Percentiles rank a stretch among this genome's conserved stretches.
Conservation (phyloP, 2,888 invertebrate genomes). For the Oscheius onirici region DNA sequence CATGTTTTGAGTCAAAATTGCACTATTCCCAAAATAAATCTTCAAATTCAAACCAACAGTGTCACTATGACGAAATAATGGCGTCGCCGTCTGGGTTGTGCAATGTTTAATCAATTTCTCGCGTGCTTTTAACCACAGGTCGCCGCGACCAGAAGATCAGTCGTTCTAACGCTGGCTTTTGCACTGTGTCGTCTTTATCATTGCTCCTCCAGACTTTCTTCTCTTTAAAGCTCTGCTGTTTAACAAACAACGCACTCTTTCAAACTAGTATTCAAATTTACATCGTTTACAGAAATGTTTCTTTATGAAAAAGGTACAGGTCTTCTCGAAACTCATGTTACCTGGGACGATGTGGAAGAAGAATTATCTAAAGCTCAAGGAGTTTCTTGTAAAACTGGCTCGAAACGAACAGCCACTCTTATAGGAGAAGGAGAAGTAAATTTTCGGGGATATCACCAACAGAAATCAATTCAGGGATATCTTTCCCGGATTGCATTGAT, state of each 20-base stretch:
- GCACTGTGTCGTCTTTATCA: too few relatives aligned
- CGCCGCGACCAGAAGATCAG: not conserved
- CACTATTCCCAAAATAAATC: not conserved
- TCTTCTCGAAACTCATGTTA: conserved; percentile 20
- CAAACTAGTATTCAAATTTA: too few relatives aligned
- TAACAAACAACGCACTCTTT: too few relatives aligned
- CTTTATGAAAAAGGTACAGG: conserved; percentile 4
- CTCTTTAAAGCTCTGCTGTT: not conserved
- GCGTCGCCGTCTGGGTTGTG: not conserved
- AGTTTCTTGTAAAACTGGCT: not conserved
- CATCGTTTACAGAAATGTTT: conserved; percentile 4
- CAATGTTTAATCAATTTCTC: conserved; percentile 1
- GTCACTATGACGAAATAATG: not conserved
- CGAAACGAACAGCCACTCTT: not conserved
- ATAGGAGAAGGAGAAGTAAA: conserved; percentile 26
- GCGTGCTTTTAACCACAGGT: not conserved
- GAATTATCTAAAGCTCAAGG: not conserved
- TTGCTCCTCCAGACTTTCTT: not conserved
- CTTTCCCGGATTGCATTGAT: conserved; percentile 10
- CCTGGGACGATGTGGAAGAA: conserved; percentile 22
- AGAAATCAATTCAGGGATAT: not conserved
- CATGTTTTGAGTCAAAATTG: not conserved
- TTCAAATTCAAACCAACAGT: not conserved
- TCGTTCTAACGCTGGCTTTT: not conserved
- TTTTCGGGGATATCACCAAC: not conserved